phyloP scores from a whole-genome alignment of 1,140 invertebrate species.

The Tenebrio molitor region DNA sequence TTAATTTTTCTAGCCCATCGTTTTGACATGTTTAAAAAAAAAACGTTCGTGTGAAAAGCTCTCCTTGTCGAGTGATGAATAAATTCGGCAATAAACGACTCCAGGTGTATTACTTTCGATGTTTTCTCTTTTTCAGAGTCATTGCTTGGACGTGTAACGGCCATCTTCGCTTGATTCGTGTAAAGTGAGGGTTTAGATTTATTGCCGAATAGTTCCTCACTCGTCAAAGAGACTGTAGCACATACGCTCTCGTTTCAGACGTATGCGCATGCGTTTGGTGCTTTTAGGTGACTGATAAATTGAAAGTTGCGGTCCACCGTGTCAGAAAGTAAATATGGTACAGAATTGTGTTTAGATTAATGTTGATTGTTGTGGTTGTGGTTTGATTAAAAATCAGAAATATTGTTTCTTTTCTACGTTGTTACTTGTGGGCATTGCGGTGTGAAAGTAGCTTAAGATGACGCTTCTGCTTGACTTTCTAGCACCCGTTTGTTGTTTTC shows the following conservation, averaged over 20 bases:
- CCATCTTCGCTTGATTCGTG: conserved; percentile 20
- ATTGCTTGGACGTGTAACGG: conserved; percentile 32
- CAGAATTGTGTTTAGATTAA: conserved; percentile 14
- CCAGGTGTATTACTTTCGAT: conserved; percentile 6
- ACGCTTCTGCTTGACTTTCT: conserved; percentile 28
- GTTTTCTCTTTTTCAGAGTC: conserved; percentile 30
- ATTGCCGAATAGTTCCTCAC: conserved; percentile 38
- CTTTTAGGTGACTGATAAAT: conserved; percentile 35
- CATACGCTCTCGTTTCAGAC: conserved; percentile 27
- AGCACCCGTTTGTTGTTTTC: background rate
- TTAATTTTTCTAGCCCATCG: too few relatives aligned
- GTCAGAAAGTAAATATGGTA: conserved; percentile 36
- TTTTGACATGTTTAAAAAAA: too few relatives aligned
- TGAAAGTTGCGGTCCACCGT: conserved; percentile 37
- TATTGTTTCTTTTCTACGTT: conserved; percentile 21
- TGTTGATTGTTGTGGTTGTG: conserved; percentile 29
- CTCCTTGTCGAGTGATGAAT: conserved; percentile 21
- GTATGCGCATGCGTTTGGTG: conserved; percentile 35
- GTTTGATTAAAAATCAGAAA: conserved; percentile 21
- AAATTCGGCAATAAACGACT: conserved; percentile 5
- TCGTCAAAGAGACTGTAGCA: conserved; percentile 33
- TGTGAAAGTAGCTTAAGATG: conserved; percentile 29
- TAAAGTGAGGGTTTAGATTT: background rate
- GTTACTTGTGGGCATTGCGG: conserved; percentile 25
- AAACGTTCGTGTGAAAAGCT: conserved; percentile 1